phyloP scores from a whole-genome alignment of 92 coral and sea anemone species.

The Umimayanthus kanabou region DNA sequence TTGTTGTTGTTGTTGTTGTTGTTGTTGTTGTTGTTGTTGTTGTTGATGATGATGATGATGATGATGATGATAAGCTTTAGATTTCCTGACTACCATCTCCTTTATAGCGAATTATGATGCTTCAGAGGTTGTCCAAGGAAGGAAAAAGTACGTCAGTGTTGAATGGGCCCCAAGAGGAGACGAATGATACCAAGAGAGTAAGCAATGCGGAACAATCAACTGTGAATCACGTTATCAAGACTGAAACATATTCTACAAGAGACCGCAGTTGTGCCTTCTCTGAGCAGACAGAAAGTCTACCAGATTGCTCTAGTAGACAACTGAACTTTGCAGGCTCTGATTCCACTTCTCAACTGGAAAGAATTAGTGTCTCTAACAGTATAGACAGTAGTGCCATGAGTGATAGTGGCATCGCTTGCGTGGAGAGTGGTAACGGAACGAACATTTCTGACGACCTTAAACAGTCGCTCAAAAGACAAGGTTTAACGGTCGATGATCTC shows the following conservation, averaged over 20 bases:
- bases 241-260: neutral
- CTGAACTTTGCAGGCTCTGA: neutral
- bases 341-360: conserved; percentile 9
- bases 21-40: neutral
- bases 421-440: conserved; percentile 30
- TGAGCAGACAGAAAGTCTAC: neutral
- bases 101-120: conserved; percentile 35
- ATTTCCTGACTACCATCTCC: too few relatives aligned
- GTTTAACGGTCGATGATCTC: conserved; percentile 75
- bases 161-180: neutral
- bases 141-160: neutral
- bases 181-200: neutral
- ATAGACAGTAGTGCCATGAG: conserved; percentile 12
- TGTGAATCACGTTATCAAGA: conserved; percentile 14
- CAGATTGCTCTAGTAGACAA: neutral
- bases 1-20: neutral
- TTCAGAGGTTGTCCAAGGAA: conserved; percentile 28
- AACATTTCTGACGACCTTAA: conserved; percentile 57
- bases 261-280: neutral
- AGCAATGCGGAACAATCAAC: conserved; percentile 1
- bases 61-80: neutral
- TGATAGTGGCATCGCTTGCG: conserved; percentile 35
- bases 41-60: neutral
- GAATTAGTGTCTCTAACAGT: neutral
- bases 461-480: conserved; percentile 79